A percentile compares a stretch with the other conserved stretches of the same genome.
These are phyloP conservation scores for Orchesella flavescens DNA, from an alignment of 2,888 invertebrate species.

Conservation along the genomic window DNA sequence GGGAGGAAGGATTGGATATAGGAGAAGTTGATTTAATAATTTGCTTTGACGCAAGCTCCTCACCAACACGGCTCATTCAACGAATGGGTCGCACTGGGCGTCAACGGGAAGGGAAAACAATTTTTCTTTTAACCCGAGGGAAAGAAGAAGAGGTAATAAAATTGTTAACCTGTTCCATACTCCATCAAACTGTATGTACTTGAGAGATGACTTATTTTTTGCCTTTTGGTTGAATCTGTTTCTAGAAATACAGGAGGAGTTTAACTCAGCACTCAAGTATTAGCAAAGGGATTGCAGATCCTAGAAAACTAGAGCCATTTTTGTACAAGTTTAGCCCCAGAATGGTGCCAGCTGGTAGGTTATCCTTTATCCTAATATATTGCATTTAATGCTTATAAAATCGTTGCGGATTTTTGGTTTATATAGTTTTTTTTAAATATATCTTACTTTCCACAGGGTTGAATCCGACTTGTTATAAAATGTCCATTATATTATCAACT, in stretches of 20 bases:
- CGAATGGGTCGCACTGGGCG: constrained; percentile 93
- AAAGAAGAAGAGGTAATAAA: constrained; percentile 82
- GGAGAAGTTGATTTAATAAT: constrained; percentile 94
- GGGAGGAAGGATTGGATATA: constrained; percentile 95
- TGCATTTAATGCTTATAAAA: too few species aligned
- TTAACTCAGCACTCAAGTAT: constrained; percentile 74
- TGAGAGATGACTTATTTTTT: neutral
- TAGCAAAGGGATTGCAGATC: constrained; percentile 74
- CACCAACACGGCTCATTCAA: constrained; percentile 88
- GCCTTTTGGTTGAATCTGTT: constrained; percentile 45
- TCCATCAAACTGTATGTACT: too few species aligned
- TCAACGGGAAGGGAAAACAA: constrained; percentile 87
- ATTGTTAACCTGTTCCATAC: too few species aligned
- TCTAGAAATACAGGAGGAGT: constrained; percentile 74
- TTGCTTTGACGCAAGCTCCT: constrained; percentile 92
- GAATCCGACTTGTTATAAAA: constrained; percentile 74
- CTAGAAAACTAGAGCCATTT: constrained; percentile 71
- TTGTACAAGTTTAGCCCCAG: constrained; percentile 80
- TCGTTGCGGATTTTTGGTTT: too few species aligned
- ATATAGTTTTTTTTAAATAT: too few species aligned
- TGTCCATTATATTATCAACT: constrained; percentile 73
- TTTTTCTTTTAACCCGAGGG: constrained; percentile 87
- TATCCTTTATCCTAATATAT: too few species aligned
- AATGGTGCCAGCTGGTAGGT: constrained; percentile 81
- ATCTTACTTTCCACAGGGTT: too few species aligned